Percentiles rank a stretch among this genome's conserved stretches.
Evolutionary conservation across 2,113 vertebrate species (phyloP).

Genomic region (Xenopus tropicalis): DNA sequence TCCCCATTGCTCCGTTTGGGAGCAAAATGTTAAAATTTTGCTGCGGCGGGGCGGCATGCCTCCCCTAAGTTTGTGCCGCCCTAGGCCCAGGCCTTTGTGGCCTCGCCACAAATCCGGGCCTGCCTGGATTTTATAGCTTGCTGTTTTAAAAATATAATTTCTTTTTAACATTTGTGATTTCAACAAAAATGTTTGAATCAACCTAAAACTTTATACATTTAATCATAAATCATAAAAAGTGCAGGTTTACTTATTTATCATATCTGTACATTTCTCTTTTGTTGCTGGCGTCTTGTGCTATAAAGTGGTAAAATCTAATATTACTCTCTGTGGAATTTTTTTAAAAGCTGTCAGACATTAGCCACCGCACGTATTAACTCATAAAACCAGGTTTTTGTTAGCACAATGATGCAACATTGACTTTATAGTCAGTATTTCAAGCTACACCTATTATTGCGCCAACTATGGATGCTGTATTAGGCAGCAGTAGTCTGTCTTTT

Average conservation of each 20-base stretch:
- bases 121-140: no score
- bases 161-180: no score
- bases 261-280: conserved; percentile 4
- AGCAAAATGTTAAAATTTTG: no score
- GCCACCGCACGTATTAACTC: conserved; percentile 40
- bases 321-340: conserved; percentile 35
- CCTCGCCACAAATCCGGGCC: no score
- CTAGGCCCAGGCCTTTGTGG: no score
- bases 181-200: no score
- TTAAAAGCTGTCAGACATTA: conserved; percentile 36
- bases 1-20: no score
- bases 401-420: conserved; percentile 33
- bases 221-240: conserved; percentile 6
- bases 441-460: conserved; percentile 6
- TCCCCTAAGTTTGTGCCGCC: no score
- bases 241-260: conserved; percentile 16
- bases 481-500: neutral
- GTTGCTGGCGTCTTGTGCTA: conserved; percentile 19
- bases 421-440: conserved; percentile 31
- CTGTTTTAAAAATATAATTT: no score
- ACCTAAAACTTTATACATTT: no score
- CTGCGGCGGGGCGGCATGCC: no score
- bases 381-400: conserved; percentile 35
- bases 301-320: conserved; percentile 37
- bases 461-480: conserved; percentile 33